These are phyloP conservation scores for Tokudaia muenninki DNA, from an alignment of 2,797 vertebrate genomes.

Conservation along the genomic window DNA sequence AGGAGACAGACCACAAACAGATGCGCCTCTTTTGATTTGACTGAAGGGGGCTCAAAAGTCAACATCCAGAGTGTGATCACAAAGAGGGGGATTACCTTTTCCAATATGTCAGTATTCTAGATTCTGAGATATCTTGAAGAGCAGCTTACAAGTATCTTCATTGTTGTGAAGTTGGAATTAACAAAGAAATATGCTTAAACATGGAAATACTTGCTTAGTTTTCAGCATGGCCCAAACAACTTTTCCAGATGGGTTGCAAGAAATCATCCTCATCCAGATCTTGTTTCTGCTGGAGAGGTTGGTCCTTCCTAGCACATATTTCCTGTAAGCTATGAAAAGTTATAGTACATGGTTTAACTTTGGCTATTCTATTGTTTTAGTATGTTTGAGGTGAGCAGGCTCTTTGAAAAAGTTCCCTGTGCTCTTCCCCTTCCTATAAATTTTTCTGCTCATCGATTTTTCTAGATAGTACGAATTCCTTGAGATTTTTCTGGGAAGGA, in stretches of 20 bases:
- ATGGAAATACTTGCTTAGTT: background rate
- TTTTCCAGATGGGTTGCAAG: constrained; percentile 75
- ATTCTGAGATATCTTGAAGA: constrained; percentile 1
- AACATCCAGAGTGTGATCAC: background rate
- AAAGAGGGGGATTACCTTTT: background rate
- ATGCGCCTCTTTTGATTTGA: background rate
- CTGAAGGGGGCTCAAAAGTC: background rate
- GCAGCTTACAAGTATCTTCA: background rate
- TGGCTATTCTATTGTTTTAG: constrained; percentile 42
- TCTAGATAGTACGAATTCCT: background rate
- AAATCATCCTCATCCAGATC: constrained; percentile 74
- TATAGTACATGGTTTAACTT: constrained; percentile 43
- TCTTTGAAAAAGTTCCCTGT: constrained; percentile 26
- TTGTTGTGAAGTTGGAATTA: background rate
- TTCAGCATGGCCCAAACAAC: constrained; percentile 60
- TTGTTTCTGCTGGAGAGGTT: constrained; percentile 72
- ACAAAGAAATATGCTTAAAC: background rate
- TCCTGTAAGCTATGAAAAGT: constrained; percentile 67
- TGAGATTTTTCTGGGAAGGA: constrained; percentile 39
- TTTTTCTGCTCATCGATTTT: constrained; percentile 3
- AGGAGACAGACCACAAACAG: constrained; percentile 7
- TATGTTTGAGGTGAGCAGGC: background rate
- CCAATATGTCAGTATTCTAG: background rate
- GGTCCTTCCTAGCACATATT: constrained; percentile 67
- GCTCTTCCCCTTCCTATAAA: background rate